Percentiles rank a stretch among this genome's conserved stretches.
These are phyloP conservation scores for Bursaphelenchus mucronatus DNA, from an alignment of 1,140 invertebrate species.

Conservation along the genomic window DNA sequence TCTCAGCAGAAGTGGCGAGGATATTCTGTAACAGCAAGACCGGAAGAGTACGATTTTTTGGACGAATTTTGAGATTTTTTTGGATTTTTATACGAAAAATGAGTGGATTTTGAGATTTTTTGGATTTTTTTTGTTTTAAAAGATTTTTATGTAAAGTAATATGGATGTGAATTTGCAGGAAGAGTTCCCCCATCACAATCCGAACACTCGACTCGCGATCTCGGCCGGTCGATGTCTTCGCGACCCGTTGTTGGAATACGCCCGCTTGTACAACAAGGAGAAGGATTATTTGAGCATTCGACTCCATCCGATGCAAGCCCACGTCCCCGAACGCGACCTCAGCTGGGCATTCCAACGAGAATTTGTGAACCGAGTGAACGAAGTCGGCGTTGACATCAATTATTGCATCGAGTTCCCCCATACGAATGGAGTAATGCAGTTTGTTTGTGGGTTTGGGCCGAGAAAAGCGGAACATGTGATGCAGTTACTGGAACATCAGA, in stretches of 20 bases:
- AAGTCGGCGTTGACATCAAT: conserved; percentile 95
- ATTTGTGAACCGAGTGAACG: conserved; percentile 57
- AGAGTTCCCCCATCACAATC: conserved; percentile 51
- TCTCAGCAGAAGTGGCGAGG: conserved; percentile 46
- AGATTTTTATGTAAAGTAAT: too few species aligned
- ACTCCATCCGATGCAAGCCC: conserved; percentile 76
- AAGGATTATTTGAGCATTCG: conserved; percentile 90
- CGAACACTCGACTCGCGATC: conserved; percentile 66
- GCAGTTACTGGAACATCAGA: conserved; percentile 63
- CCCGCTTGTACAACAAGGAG: conserved; percentile 86
- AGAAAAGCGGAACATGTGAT: conserved; percentile 85
- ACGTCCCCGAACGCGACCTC: conserved; percentile 46
- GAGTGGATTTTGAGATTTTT: neutral
- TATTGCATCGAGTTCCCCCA: conserved; percentile 79
- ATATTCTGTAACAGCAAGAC: conserved; percentile 43
- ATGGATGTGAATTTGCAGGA: conserved; percentile 28
- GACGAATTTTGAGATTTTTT: conserved; percentile 13
- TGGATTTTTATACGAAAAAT: neutral
- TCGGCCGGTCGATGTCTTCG: conserved; percentile 84
- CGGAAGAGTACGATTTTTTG: conserved; percentile 26
- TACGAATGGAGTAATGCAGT: conserved; percentile 78
- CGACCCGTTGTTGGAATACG: conserved; percentile 91
- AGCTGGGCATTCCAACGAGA: conserved; percentile 40
- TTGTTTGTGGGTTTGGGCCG: conserved; percentile 91
- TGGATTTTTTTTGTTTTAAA: too few species aligned